phyloP scores from a whole-genome alignment of 2,113 vertebrate genomes.

The Dipodomys merriami region DNA sequence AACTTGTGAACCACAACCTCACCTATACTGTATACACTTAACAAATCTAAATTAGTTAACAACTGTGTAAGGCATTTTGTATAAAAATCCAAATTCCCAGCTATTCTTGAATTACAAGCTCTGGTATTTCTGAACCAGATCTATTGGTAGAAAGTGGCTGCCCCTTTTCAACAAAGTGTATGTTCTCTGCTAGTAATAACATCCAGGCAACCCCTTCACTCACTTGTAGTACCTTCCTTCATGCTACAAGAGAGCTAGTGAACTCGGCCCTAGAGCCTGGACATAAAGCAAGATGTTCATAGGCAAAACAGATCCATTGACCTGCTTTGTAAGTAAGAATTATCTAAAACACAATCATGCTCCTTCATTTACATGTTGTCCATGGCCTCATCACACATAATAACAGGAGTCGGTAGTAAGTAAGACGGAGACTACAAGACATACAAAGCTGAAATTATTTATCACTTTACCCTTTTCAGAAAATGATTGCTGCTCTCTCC shows the following conservation, averaged over 20 bases:
- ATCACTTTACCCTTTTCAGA: background rate
- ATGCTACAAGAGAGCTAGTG: background rate
- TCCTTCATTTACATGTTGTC: background rate
- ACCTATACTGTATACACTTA: background rate
- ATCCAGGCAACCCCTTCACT: background rate
- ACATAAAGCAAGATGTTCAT: background rate
- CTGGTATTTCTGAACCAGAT: background rate
- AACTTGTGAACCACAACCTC: background rate
- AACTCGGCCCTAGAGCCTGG: background rate
- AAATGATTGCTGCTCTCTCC: background rate
- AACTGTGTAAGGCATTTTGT: background rate
- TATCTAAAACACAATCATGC: background rate
- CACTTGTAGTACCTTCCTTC: background rate
- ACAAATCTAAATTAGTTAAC: background rate
- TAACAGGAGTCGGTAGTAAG: background rate
- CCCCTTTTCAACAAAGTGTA: background rate
- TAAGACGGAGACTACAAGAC: background rate
- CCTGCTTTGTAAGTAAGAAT: background rate
- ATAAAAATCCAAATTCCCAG: background rate
- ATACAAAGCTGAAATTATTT: background rate
- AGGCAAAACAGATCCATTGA: background rate
- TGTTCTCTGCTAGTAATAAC: background rate
- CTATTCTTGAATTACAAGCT: background rate
- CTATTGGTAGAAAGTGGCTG: background rate
- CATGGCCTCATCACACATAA: background rate